Evolutionary conservation across 2,888 invertebrate species (phyloP).

Genomic region (Leptinotarsa haldemani): DNA sequence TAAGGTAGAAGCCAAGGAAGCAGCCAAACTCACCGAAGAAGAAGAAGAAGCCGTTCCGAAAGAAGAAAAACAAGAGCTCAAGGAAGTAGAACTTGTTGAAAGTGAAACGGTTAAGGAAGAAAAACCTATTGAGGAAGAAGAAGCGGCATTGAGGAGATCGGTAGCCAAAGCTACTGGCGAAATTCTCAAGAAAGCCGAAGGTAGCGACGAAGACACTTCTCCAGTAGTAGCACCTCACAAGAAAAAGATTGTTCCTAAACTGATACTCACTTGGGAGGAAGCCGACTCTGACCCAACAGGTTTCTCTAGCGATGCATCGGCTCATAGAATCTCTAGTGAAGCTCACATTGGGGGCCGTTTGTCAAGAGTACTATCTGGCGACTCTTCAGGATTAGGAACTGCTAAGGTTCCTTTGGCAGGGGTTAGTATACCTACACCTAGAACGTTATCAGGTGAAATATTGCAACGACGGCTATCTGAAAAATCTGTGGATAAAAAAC

Average conservation of each 20-base stretch:
- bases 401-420: neutral
- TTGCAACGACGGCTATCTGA: conserved; percentile 20
- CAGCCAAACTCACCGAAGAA: no score
- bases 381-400: conserved; percentile 37
- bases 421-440: neutral
- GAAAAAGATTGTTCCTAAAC: conserved; percentile 23
- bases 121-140: neutral
- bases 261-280: conserved; percentile 22
- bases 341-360: conserved; percentile 33
- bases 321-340: conserved; percentile 16
- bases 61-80: neutral
- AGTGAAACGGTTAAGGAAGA: neutral
- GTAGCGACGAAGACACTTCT: neutral
- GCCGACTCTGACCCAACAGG: conserved; percentile 15
- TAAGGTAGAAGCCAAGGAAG: no score
- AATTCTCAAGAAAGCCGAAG: neutral
- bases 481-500: conserved; percentile 1
- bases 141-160: neutral
- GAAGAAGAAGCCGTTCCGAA: no score
- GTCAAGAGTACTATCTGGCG: conserved; percentile 45
- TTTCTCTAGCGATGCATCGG: neutral
- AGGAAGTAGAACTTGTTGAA: neutral
- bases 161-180: no score
- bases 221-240: neutral
- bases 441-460: conserved; percentile 22